phyloP scores from a whole-genome alignment of 1,140 invertebrate species.

The Drosophila lini region DNA sequence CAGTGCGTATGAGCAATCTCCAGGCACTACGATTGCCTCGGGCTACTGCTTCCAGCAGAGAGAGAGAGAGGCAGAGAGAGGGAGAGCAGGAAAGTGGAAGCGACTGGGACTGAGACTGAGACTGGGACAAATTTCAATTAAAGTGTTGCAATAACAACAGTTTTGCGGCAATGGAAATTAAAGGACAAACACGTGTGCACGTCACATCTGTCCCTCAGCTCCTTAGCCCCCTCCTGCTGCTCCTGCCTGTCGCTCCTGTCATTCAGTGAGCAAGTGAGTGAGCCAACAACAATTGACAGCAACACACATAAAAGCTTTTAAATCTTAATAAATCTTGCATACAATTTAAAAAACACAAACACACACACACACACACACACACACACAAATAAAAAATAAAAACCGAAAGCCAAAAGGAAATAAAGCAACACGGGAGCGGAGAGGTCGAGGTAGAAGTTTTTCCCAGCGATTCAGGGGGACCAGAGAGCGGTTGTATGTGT shows the following conservation, averaged over 20 bases:
- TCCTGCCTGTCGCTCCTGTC: not conserved
- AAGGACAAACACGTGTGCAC: slow-evolving; percentile 45
- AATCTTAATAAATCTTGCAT: slow-evolving; percentile 84
- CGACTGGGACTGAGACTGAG: not conserved
- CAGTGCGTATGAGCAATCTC: slow-evolving; percentile 51
- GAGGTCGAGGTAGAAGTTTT: slow-evolving; percentile 12
- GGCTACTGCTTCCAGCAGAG: not conserved
- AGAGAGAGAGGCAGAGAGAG: not conserved
- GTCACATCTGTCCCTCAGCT: not conserved
- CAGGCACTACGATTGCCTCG: not conserved
- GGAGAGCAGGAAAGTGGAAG: not conserved
- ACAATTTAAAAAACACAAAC: slow-evolving; percentile 75
- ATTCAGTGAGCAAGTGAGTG: slow-evolving; percentile 9
- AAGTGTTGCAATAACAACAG: slow-evolving; percentile 59
- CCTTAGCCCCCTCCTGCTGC: not conserved
- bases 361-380: slow-evolving; percentile 29
- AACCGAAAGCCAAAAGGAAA: slow-evolving; percentile 33
- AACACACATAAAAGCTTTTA: slow-evolving; percentile 83
- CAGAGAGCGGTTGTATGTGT: slow-evolving; percentile 9
- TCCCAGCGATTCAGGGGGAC: not conserved
- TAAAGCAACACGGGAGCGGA: slow-evolving; percentile 37
- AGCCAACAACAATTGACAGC: slow-evolving; percentile 68
- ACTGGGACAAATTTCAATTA: slow-evolving; percentile 58
- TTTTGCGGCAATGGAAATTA: slow-evolving; percentile 46
- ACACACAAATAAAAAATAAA: slow-evolving; percentile 12